A percentile compares a stretch with the other conserved stretches of the same genome.
Conservation (phyloP, 2,113 vertebrate genomes). For the Lagopus muta region DNA sequence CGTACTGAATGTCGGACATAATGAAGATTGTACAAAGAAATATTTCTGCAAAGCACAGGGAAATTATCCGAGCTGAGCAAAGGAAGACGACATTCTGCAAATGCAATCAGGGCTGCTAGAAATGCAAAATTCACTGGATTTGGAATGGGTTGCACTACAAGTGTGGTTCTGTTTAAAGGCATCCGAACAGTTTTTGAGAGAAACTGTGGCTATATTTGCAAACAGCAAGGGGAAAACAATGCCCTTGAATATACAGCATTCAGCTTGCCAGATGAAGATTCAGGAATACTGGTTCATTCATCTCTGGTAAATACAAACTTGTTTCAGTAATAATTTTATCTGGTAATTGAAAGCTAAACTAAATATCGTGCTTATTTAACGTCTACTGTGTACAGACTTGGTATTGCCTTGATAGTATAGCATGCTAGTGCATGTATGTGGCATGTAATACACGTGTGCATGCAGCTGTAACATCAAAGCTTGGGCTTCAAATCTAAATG, state of each 20-base stretch:
- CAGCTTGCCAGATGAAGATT: slow-evolving; percentile 87
- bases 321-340: slow-evolving; percentile 64
- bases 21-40: slow-evolving; percentile 69
- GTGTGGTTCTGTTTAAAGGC: slow-evolving; percentile 91
- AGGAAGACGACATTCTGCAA: slow-evolving; percentile 73
- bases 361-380: not conserved
- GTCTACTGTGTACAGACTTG: not conserved
- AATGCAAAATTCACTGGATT: slow-evolving; percentile 77
- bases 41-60: slow-evolving; percentile 62
- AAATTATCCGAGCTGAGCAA: slow-evolving; percentile 59
- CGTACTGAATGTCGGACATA: slow-evolving; percentile 57
- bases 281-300: slow-evolving; percentile 81
- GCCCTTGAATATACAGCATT: slow-evolving; percentile 85
- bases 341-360: slow-evolving; percentile 35
- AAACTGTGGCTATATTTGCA: slow-evolving; percentile 95
- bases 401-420: not conserved
- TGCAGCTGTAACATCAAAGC: not conserved
- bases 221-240: slow-evolving; percentile 86
- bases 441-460: not conserved
- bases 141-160: slow-evolving; percentile 96
- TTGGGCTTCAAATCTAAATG: not conserved
- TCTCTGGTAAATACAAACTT: slow-evolving; percentile 84
- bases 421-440: slow-evolving; percentile 25
- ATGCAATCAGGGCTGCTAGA: slow-evolving; percentile 74
- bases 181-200: slow-evolving; percentile 91